These are phyloP conservation scores for Hyperoplus immaculatus DNA, from an alignment of 2,797 vertebrate species.

Conservation along the genomic window DNA sequence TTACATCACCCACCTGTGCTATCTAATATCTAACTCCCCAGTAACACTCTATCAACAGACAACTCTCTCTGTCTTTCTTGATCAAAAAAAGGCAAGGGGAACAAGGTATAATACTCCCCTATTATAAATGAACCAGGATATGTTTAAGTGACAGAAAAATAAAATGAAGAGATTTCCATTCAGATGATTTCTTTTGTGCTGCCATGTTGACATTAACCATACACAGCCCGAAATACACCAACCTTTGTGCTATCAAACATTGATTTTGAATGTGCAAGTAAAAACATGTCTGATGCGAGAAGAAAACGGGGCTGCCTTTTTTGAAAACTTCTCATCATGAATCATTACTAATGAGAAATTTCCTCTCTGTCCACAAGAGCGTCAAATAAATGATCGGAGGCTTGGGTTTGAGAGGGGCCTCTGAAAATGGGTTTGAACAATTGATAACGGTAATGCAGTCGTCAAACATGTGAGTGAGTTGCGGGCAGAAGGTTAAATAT, in stretches of 20 bases:
- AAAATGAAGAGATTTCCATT: not conserved
- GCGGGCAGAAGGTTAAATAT: constrained; percentile 85
- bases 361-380: constrained; percentile 37
- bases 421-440: constrained; percentile 68
- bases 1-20: not conserved
- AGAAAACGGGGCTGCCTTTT: not conserved
- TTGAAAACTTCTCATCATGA: constrained; percentile 27
- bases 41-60: not conserved
- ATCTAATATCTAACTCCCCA: not conserved
- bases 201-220: constrained; percentile 15
- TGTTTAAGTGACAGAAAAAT: not conserved
- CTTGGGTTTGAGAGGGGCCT: constrained; percentile 40
- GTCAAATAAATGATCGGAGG: constrained; percentile 55
- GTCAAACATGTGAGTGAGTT: constrained; percentile 81
- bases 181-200: not conserved
- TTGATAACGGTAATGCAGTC: constrained; percentile 77
- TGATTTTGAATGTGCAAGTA: constrained; percentile 11
- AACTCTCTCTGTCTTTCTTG: not conserved
- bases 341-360: constrained; percentile 55
- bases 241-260: constrained; percentile 6
- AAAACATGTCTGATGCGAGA: constrained; percentile 11
- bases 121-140: not conserved
- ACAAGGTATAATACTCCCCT: not conserved
- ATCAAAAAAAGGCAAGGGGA: not conserved
- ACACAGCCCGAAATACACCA: not conserved